These are phyloP conservation scores for Nomada lathburiana DNA, from an alignment of 2,888 invertebrate genomes.

Conservation along the genomic window DNA sequence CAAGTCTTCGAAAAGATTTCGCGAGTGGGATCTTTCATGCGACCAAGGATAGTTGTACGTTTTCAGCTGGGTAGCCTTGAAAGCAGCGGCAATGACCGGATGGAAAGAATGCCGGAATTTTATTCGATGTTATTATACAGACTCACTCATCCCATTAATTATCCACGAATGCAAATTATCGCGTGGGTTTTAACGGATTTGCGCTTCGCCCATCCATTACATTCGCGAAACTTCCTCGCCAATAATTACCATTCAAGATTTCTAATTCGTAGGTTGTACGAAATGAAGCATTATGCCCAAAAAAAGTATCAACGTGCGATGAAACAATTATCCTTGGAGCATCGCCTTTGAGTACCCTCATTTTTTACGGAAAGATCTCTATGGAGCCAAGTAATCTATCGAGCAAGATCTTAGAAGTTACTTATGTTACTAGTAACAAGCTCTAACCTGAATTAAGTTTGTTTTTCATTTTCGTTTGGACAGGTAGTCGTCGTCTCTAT, in stretches of 20 bases:
- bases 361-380: too few species aligned
- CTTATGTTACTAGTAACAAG: too few species aligned
- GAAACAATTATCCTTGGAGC: background rate
- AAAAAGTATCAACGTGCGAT: background rate
- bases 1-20: conserved; percentile 1
- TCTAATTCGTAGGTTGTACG: background rate
- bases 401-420: too few species aligned
- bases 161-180: conserved; percentile 10
- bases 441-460: too few species aligned
- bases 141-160: conserved; percentile 15
- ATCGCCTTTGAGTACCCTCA: background rate
- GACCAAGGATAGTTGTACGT: conserved; percentile 9
- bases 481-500: too few species aligned
- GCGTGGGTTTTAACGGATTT: background rate
- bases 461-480: too few species aligned
- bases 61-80: conserved; percentile 41
- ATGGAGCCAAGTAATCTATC: too few species aligned
- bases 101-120: conserved; percentile 34
- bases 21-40: conserved; percentile 1
- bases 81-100: conserved; percentile 43
- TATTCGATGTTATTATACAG: conserved; percentile 22
- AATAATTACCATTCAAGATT: conserved; percentile 5
- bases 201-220: background rate
- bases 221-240: background rate
- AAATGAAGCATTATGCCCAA: background rate